A percentile compares a stretch with the other conserved stretches of the same genome.
These are phyloP conservation scores for Apis dorsata DNA, from an alignment of 1,140 invertebrate genomes.

Conservation along the genomic window DNA sequence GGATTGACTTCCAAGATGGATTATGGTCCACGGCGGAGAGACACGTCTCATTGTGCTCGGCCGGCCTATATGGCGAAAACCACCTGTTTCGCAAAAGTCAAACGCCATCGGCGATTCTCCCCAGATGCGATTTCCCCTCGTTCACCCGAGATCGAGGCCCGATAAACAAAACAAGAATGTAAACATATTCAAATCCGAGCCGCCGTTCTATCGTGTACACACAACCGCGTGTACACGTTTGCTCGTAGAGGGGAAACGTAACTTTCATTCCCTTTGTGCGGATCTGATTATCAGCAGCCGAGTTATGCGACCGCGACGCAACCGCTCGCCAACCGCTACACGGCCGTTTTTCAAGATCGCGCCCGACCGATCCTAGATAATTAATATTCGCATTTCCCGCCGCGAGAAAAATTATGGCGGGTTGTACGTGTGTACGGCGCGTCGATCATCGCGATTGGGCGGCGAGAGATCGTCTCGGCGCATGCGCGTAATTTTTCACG, in stretches of 20 bases:
- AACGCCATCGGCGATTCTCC: slow-evolving; percentile 25
- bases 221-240: background rate
- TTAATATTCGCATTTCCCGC: slow-evolving; percentile 4
- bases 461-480: too few species aligned
- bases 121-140: slow-evolving; percentile 15
- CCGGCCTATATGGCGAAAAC: slow-evolving; percentile 47
- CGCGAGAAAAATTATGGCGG: background rate
- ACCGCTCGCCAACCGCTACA: background rate
- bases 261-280: background rate
- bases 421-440: background rate
- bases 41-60: slow-evolving; percentile 66
- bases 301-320: slow-evolving; percentile 4
- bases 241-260: slow-evolving; percentile 11
- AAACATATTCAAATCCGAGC: slow-evolving; percentile 42
- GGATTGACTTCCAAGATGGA: slow-evolving; percentile 65
- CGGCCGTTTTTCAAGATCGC: slow-evolving; percentile 32
- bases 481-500: too few species aligned
- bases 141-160: slow-evolving; percentile 18
- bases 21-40: slow-evolving; percentile 65
- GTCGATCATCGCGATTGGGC: background rate
- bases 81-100: slow-evolving; percentile 73
- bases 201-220: background rate
- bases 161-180: slow-evolving; percentile 51
- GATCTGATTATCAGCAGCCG: slow-evolving; percentile 25
- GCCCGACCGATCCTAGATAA: slow-evolving; percentile 22